Evolutionary conservation across 2,113 vertebrate genomes (phyloP).

Genomic region (Oryzias curvinotus): DNA sequence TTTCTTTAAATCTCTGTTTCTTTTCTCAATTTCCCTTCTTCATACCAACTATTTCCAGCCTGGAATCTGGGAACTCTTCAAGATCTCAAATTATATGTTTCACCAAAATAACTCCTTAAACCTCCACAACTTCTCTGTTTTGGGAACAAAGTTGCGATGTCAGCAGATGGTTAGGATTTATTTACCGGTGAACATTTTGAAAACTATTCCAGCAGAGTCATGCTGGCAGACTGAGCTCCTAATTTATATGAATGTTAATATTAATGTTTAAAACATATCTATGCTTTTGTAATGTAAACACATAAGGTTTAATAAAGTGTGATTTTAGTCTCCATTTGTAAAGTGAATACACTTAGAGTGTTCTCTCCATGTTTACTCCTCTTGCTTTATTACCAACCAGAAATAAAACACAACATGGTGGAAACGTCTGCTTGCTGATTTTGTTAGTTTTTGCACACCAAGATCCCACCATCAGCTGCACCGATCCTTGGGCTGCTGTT

Average conservation of each 20-base stretch:
- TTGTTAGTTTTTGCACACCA: no score
- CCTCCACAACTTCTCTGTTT: no score
- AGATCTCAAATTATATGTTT: not conserved
- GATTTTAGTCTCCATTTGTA: not conserved
- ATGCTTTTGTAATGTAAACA: slow-evolving; percentile 1
- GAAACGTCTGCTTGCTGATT: not conserved
- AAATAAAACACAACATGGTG: not conserved
- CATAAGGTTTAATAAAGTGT: not conserved
- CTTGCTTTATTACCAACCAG: not conserved
- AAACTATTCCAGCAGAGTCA: not conserved
- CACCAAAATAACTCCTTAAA: not conserved
- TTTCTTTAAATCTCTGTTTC: no score
- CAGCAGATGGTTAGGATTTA: not conserved
- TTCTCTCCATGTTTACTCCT: not conserved
- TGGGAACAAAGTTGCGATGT: not conserved
- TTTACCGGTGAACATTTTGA: not conserved
- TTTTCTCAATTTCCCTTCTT: no score
- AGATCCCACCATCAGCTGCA: not conserved
- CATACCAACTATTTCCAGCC: no score
- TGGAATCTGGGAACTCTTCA: not conserved
- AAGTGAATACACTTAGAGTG: not conserved
- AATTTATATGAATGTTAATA: not conserved
- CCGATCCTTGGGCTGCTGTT: not conserved
- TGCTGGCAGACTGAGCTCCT: not conserved
- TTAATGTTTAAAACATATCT: not conserved